Base-by-base conservation (phyloP, 2,888 invertebrate genomes). In the Cheilosia pagana region DNA sequence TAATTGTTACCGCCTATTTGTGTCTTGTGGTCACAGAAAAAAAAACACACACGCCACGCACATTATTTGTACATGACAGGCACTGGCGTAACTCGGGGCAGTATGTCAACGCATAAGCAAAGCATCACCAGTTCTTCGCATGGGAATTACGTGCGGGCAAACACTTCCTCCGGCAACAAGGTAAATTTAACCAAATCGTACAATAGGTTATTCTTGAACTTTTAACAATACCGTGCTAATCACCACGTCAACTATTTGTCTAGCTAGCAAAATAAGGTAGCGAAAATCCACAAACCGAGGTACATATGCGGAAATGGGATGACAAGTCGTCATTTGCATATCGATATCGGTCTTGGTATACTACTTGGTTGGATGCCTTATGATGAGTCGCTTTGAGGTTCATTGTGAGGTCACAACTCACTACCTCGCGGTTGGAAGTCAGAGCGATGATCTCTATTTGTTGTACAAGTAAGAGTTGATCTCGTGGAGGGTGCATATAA, bases 1-100 rank as follows among this genome's bases (percentile, higher is more conserved):
- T 86, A 86, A 86, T 86, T 86, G 81, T 67, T 81, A 81, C n/a
- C 55, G 76, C 63, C 62, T 81, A 81, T 86, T 81, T 86, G 81
- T 55, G n/a, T 55, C 70, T 43, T 50, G 48, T 21, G 10, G 48
- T 65, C 70, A 59, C 65, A 31, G 68, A 59, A 31, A 21, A 28
- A 16, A 45, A 48, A 52, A 31, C 50, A 23, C 21, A 5, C 10
- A 35, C 4, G n/a, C 14, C n/a, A 28, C 10, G 8, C 45, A 70
- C 25, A 28, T 39, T 35, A 28, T 62, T 23, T 41, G 48, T 53
- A 28, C 35, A 48, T 19, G 16, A 8, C 43, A 16, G 43, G 16
- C 16, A 48, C 39, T 48, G 21, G 59, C 52, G 63, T 63, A 71
- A 63, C 78, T 57, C 48, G 71, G 79, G 81, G 72, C 86, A 77